Evolutionary conservation across 2,797 vertebrate species (phyloP).

Genomic region (Urocyon cinereoargenteus): DNA sequence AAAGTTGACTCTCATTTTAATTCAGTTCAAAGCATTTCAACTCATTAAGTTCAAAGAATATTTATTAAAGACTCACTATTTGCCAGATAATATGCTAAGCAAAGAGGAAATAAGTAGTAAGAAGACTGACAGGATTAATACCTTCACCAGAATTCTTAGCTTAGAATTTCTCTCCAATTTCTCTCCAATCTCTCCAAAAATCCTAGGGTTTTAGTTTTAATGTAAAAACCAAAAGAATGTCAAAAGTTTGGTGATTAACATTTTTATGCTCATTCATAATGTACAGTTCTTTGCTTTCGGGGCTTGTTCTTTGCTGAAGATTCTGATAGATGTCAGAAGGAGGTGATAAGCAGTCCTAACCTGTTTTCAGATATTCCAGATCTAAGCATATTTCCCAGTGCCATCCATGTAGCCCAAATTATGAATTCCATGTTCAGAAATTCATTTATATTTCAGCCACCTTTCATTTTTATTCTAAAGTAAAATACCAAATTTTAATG

Average conservation of each 20-base stretch:
- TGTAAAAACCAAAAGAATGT: constrained; percentile 17
- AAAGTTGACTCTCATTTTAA: neutral
- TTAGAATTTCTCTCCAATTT: neutral
- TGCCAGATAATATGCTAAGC: neutral
- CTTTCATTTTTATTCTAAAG: constrained; percentile 29
- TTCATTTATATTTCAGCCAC: neutral
- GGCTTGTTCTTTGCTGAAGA: neutral
- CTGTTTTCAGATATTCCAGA: neutral
- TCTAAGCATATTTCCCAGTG: neutral
- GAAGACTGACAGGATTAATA: neutral
- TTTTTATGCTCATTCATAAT: neutral
- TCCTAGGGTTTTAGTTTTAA: constrained; percentile 39
- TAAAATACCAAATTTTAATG: neutral
- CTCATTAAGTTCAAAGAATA: constrained; percentile 26
- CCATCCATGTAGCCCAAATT: neutral
- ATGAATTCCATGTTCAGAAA: neutral
- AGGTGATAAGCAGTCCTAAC: neutral
- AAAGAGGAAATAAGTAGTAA: neutral
- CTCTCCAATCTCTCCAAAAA: neutral
- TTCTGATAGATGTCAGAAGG: neutral
- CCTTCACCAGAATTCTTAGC: neutral
- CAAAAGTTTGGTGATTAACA: neutral
- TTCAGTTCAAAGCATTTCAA: constrained; percentile 50
- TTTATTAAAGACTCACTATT: neutral
- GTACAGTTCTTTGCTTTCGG: neutral